phyloP scores from a whole-genome alignment of 2,797 vertebrate species.

The Ceyx erithaca region DNA sequence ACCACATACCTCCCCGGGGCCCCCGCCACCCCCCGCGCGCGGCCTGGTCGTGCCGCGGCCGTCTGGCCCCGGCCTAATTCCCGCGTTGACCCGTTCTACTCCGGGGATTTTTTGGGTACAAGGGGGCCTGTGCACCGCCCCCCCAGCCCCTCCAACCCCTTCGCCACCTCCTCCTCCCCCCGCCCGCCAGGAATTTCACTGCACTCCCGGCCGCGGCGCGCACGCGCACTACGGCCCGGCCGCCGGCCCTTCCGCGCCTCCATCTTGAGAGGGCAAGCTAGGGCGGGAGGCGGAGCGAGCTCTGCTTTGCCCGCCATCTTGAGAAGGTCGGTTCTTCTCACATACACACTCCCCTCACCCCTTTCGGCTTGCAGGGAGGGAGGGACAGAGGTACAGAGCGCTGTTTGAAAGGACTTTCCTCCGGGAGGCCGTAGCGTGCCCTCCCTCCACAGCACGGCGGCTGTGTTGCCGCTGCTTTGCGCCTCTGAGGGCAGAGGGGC shows the following conservation, averaged over 20 bases:
- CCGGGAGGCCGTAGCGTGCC: rapidly evolving
- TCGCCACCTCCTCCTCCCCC: slow-evolving; percentile 54
- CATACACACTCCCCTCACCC: too few relatives aligned
- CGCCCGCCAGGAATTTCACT: slow-evolving; percentile 66
- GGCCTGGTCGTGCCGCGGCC: too few relatives aligned
- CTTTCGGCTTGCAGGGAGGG: rapidly evolving
- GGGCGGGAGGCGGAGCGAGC: neutral
- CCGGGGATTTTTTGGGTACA: too few relatives aligned
- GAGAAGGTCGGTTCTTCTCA: slow-evolving; percentile 51
- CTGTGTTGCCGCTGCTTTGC: neutral
- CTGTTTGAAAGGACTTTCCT: neutral
- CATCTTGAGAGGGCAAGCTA: slow-evolving; percentile 16
- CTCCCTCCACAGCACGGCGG: neutral
- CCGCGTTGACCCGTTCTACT: too few relatives aligned
- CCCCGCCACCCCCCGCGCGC: too few relatives aligned
- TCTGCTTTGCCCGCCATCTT: slow-evolving; percentile 44
- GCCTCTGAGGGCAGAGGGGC: neutral
- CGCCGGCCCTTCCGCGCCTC: slow-evolving; percentile 25
- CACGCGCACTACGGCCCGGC: slow-evolving; percentile 23
- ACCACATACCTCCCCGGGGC: too few relatives aligned
- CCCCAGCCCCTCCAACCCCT: too few relatives aligned
- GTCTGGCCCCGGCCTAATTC: too few relatives aligned
- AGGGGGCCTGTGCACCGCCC: too few relatives aligned
- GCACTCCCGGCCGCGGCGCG: slow-evolving; percentile 55
- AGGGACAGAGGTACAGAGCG: too few relatives aligned